Conservation (phyloP, 2,888 invertebrate genomes). For the Drosophila acutilabella region DNA sequence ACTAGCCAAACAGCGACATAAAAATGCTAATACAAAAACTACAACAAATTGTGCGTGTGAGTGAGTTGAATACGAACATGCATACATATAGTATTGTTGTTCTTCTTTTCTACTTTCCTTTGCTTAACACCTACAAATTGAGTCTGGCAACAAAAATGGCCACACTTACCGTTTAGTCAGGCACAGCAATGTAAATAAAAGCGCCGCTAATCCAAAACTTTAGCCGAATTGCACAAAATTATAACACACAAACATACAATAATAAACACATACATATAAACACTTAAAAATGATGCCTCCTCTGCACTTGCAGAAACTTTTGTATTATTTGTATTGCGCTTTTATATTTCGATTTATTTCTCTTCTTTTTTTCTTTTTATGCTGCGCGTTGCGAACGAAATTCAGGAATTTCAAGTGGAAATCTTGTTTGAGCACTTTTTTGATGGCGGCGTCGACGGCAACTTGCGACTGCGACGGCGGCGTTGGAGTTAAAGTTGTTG, state of each 20-base stretch:
- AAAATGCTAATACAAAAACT: constrained; percentile 78
- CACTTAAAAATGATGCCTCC: constrained; percentile 29
- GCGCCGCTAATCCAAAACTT: constrained; percentile 69
- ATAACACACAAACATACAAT: constrained; percentile 42
- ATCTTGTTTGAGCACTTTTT: constrained; percentile 79
- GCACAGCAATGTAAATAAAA: constrained; percentile 46
- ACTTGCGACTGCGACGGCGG: constrained; percentile 42
- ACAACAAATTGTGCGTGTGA: constrained; percentile 62
- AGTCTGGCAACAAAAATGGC: constrained; percentile 49
- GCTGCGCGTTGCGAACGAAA: constrained; percentile 66
- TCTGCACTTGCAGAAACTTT: constrained; percentile 50
- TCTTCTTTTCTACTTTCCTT: constrained; percentile 9
- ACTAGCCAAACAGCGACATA: constrained; percentile 67
- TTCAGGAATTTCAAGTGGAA: constrained; percentile 82
- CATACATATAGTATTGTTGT: constrained; percentile 14
- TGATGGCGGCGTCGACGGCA: constrained; percentile 37
- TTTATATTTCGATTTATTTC: constrained; percentile 59
- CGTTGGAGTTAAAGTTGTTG: constrained; percentile 44
- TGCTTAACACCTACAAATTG: constrained; percentile 52
- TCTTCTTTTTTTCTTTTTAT: constrained; percentile 30
- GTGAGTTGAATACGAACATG: constrained; percentile 14
- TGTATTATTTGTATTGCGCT: constrained; percentile 58
- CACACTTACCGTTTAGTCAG: constrained; percentile 66
- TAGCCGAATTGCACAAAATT: constrained; percentile 43
- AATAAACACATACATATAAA: constrained; percentile 44